Base-by-base conservation (phyloP, 1,140 invertebrate species). In the Dermatophagoides farinae region DNA sequence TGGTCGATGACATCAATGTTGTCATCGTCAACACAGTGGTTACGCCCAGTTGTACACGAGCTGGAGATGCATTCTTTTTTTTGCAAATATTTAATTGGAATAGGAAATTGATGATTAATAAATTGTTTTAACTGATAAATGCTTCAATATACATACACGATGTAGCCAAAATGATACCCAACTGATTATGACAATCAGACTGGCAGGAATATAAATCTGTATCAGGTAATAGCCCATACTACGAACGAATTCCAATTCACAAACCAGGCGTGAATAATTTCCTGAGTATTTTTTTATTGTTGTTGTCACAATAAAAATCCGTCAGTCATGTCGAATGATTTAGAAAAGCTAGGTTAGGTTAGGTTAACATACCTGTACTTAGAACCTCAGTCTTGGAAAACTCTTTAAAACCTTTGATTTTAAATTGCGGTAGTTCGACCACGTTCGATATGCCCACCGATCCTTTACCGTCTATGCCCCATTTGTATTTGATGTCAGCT, bases 1-100 rank as follows among this genome's bases (percentile, higher is more conserved):
- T 97, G 68, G 92, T 97, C 66, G 88, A 95, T 65, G 91, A 96
- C 86, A 97, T 93, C 67, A 97, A 82, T 64, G 92, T 97, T 67
- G 91, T 96, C 89, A 97, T 96, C 69, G 92, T 96, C 40, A 65
- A 50, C 54, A 77, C 71, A 64, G 73, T 77, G 49, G 76, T 77
- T 62, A 77, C 76, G 16, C 75, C 74, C 20, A 76, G 69, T 18
- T 74, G 69, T 11, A 76, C 74, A 41, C 76, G 66, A 9, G 77
- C 76, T 4, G 70, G 70, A 20, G 69, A 69, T 31, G 70, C 70
- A 53, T 69, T 68, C 43, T 60, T 18, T 60, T 9, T 22, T 47
- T 5, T 5, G 51, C 14, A 39, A 16, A 53, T 4, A 53, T 22
- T 16, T 5, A 53, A 39, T n/a, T 53, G 11, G 11, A 53, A 39